Base-by-base conservation (phyloP, 2,888 invertebrate genomes). In the Eubasilissa splendida region DNA sequence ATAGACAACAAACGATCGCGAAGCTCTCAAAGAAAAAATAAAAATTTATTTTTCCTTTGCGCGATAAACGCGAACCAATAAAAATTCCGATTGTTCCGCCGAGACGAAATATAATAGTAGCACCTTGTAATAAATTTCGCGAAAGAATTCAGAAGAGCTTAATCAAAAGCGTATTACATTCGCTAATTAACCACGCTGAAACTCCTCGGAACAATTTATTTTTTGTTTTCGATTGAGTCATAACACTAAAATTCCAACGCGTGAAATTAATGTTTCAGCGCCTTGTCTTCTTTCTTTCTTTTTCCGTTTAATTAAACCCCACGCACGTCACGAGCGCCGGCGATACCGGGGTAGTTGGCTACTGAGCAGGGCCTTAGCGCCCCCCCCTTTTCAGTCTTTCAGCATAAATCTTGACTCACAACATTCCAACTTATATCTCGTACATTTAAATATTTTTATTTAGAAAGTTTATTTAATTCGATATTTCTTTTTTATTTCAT, bases 221-320 rank as follows among this genome's bases (percentile, higher is more conserved):
- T 71, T 74, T 78, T 60, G 42, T 4, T 71, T 80, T 77, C 76
- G 77, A 83, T 83, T 82, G 82, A 83, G 82, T 74, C 80, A 77
- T 83, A 80, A 83, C 79, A 82, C 77, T 83, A 76, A 83, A 82
- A 83, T 82, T 82, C 83, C 80, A 42, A 76, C 82, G 82, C 80
- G 83, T 80, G 77, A 80, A 80, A 83, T 83, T 79, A 81, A 81
- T 73, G 77, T 77, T 70, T 50, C 66, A n/a, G 33, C 71, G 12
- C 77, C 71, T 22, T 42, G 14, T 42, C 74, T 79, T 68, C 68
- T 76, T 77, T 77, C 65, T 76, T 76, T 70, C 71, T 59, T 68
- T 82, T 77, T 79, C 77, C 79, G 58, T 83, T 81, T 83, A 83
- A 83, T 83, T 80, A 79, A 80, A 77, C 73, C 66, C 73, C 76